These are phyloP conservation scores for Pardalotus punctatus DNA, from an alignment of 2,113 vertebrate genomes.

Conservation along the genomic window DNA sequence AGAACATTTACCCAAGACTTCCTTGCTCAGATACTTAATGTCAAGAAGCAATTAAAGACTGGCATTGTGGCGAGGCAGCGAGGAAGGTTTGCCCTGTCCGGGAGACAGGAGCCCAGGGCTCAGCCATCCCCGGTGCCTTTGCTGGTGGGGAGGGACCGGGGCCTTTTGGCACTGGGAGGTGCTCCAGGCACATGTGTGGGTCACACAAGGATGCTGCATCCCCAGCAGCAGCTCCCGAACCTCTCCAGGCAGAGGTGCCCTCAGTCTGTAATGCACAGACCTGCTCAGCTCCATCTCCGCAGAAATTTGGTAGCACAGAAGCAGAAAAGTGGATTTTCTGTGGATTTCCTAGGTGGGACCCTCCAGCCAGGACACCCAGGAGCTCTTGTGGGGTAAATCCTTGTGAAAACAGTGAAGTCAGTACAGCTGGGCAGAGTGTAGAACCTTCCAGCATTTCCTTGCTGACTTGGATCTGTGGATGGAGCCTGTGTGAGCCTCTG, in stretches of 20 bases:
- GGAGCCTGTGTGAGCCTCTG: neutral
- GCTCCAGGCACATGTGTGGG: neutral
- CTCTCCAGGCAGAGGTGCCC: neutral
- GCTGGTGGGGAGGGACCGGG: neutral
- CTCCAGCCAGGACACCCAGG: accelerated
- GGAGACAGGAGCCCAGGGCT: neutral
- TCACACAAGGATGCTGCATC: neutral
- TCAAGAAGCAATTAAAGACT: constrained; percentile 33
- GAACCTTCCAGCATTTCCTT: neutral
- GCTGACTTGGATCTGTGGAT: neutral
- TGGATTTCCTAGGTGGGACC: neutral
- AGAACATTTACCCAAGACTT: constrained; percentile 58
- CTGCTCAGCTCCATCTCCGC: accelerated
- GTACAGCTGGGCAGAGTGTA: neutral
- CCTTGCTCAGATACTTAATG: constrained; percentile 39
- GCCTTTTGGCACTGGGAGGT: neutral
- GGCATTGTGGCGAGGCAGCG: neutral
- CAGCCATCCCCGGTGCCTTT: neutral
- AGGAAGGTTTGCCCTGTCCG: neutral
- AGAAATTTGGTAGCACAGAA: too few species aligned
- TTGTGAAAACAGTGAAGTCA: neutral
- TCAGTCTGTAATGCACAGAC: neutral
- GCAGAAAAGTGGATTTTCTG: neutral
- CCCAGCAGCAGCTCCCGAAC: accelerated
- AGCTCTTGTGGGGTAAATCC: neutral